Evolutionary conservation across 2,113 vertebrate species (phyloP).

Genomic region (Chlamydotis undulata): DNA sequence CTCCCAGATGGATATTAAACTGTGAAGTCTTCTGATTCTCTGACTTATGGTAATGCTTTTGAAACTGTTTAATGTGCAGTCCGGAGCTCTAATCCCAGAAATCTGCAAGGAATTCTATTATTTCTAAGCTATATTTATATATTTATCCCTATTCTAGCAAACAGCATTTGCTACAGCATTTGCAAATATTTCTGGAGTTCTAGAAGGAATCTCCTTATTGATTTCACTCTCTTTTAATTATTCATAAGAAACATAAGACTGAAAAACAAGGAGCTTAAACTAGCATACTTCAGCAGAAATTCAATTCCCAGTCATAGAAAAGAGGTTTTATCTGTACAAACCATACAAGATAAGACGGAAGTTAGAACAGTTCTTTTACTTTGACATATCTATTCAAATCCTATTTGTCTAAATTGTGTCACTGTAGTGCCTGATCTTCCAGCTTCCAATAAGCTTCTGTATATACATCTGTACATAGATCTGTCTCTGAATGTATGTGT

Average conservation of each 20-base stretch:
- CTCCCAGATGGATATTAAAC: background rate
- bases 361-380: background rate
- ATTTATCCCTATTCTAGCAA: background rate
- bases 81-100: background rate
- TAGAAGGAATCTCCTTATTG: background rate
- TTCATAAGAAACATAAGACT: background rate
- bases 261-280: background rate
- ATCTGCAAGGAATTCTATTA: background rate
- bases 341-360: background rate
- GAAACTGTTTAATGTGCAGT: background rate
- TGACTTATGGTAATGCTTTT: background rate
- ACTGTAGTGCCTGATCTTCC: background rate
- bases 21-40: background rate
- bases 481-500: background rate
- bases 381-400: constrained; percentile 1
- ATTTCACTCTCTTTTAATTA: constrained; percentile 11
- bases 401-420: background rate
- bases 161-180: background rate
- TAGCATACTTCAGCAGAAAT: constrained; percentile 12
- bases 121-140: background rate
- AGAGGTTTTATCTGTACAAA: background rate
- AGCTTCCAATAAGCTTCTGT: background rate
- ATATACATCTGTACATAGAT: background rate
- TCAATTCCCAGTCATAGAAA: background rate
- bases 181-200: background rate